Evolutionary conservation across 2,797 vertebrate genomes (phyloP).

Genomic region (Catostomus latipinnis): DNA sequence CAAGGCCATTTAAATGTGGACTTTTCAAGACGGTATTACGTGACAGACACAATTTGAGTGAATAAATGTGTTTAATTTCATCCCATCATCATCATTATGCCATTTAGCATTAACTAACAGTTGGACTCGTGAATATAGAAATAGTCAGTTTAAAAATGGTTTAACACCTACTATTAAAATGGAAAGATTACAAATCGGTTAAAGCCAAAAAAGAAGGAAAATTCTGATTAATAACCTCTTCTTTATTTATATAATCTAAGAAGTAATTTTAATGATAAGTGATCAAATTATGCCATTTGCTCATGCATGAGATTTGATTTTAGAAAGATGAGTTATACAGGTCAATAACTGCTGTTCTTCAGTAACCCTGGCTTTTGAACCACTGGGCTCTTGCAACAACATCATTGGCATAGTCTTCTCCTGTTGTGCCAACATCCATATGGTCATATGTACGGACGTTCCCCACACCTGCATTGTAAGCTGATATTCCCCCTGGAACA

Average conservation of each 20-base stretch:
- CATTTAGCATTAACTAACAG: too few species aligned
- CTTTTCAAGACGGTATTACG: too few species aligned
- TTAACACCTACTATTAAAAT: too few species aligned
- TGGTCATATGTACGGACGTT: conserved; percentile 58
- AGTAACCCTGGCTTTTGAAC: conserved; percentile 61
- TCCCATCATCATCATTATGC: neutral
- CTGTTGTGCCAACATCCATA: conserved; percentile 61
- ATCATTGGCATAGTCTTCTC: conserved; percentile 64
- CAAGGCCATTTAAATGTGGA: too few species aligned
- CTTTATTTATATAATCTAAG: too few species aligned
- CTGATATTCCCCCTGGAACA: conserved; percentile 64
- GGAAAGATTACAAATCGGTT: too few species aligned
- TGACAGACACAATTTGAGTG: neutral
- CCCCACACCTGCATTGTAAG: conserved; percentile 59
- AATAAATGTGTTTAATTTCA: conserved; percentile 2
- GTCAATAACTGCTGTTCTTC: neutral
- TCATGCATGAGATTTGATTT: neutral
- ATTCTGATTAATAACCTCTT: too few species aligned
- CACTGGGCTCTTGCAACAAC: conserved; percentile 66
- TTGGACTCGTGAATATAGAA: too few species aligned
- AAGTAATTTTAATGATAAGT: too few species aligned
- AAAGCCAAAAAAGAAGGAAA: too few species aligned
- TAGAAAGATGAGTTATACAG: neutral
- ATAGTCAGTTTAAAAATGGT: too few species aligned
- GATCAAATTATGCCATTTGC: neutral